Percentiles rank a stretch among this genome's conserved stretches.
Conservation (phyloP, 2,888 invertebrate genomes). For the Eupsilia transversa region DNA sequence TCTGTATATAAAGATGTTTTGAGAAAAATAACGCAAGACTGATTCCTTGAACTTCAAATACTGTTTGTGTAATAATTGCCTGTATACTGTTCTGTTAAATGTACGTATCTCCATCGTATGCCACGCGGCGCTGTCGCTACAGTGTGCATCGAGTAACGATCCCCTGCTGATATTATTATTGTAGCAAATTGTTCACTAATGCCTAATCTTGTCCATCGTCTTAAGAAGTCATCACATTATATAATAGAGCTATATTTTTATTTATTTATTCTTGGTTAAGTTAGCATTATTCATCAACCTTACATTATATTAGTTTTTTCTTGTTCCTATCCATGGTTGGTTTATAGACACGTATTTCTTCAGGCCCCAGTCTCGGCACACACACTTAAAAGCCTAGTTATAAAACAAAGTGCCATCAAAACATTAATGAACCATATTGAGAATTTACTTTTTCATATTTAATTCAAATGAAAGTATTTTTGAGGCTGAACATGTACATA, state of each 20-base stretch:
- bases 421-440: conserved; percentile 61
- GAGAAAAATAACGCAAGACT: conserved; percentile 84
- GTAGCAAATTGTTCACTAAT: conserved; percentile 81
- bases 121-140: neutral
- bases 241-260: conserved; percentile 82
- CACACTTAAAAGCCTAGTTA: conserved; percentile 64
- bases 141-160: conserved; percentile 14
- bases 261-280: conserved; percentile 86
- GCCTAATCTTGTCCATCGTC: conserved; percentile 88
- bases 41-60: conserved; percentile 80
- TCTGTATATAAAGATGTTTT: conserved; percentile 85
- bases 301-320: conserved; percentile 70
- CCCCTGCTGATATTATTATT: conserved; percentile 71
- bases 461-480: conserved; percentile 70
- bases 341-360: conserved; percentile 64
- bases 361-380: conserved; percentile 66
- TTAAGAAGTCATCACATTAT: conserved; percentile 87
- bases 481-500: conserved; percentile 87
- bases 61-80: conserved; percentile 59
- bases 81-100: conserved; percentile 56
- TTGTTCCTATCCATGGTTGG: conserved; percentile 82
- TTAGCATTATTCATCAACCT: conserved; percentile 74
- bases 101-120: conserved; percentile 42
- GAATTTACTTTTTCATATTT: conserved; percentile 67
- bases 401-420: conserved; percentile 77